Evolutionary conservation across 2,888 invertebrate genomes (phyloP), one percentile per base, ranked within the genome.

Genomic region (Lagria hirta): DNA sequence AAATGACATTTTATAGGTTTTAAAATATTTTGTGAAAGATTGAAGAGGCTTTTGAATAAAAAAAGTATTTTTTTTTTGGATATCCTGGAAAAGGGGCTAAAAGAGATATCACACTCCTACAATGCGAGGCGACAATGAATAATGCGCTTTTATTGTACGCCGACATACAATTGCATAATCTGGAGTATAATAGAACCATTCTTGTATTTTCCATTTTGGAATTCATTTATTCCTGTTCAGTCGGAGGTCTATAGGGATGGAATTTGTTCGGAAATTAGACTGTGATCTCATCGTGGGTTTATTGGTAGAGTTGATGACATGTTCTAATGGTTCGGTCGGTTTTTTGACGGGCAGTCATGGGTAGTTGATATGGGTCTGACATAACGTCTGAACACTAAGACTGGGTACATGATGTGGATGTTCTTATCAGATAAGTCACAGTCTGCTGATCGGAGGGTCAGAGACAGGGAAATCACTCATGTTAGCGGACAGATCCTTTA

Each of bases 341-440:
- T 65, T 68, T 65, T 66, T 65, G 68, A 67, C 66, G 60, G 59
- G 54, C 58, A 58, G 60, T 63, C 61, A 60, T 62, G 64, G 65
- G 60, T 60, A 60, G 62, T 65, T 71, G 70, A 71, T 66, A 67
- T 69, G 69, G 70, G 70, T 71, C 68, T 66, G 70, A 69, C 69
- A 62, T 60, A 58, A 58, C 58, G 49, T 48, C 51, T 48, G 50
- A 43, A 43, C 38, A 27, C 44, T 56, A 55, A 62, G 62, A 64
- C 58, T 60, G 65, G 57, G 51, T 51, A 49, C 47, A 49, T 49
- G 52, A 43, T 43, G 48, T 49, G 51, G 49, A 47, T 14, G 22
- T 50, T 46, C 54, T 54, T 50, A 55, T 54, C 54, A 43, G 60
- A 55, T 55, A 56, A 57, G 58, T 57, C 60, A 55, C 59, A 55